These are phyloP conservation scores for Nasonia vitripennis DNA, from an alignment of 1,140 invertebrate species.

Conservation along the genomic window DNA sequence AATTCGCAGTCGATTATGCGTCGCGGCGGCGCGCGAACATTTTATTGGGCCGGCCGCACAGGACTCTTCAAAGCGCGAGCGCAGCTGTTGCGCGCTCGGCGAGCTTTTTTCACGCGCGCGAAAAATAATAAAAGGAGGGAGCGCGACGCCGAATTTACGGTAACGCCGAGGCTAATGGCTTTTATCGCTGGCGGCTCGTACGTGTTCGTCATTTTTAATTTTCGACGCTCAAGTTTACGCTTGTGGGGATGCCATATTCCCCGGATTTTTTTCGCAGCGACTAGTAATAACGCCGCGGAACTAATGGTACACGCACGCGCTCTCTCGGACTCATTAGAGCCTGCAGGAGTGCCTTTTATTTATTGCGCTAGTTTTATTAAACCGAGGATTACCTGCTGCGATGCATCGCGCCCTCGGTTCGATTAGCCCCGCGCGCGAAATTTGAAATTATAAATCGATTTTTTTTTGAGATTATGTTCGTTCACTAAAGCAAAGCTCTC, in stretches of 20 bases:
- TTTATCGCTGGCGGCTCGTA: conserved; percentile 18
- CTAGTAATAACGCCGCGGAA: too few relatives aligned
- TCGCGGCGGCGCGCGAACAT: conserved; percentile 4
- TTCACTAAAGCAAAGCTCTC: neutral
- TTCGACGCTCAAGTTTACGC: neutral
- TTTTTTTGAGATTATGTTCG: too few relatives aligned
- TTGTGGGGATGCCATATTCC: neutral
- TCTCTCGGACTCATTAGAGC: too few relatives aligned
- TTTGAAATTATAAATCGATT: too few relatives aligned
- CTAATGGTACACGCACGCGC: too few relatives aligned
- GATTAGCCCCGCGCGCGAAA: too few relatives aligned
- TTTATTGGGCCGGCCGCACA: neutral
- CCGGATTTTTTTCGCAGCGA: neutral
- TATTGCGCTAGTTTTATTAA: too few relatives aligned
- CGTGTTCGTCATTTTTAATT: conserved; percentile 45
- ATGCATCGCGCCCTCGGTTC: too few relatives aligned
- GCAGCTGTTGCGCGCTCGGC: neutral
- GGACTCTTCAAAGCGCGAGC: neutral
- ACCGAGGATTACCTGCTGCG: too few relatives aligned
- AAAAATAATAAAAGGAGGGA: conserved; percentile 12
- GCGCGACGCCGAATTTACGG: neutral
- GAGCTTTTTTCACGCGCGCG: neutral
- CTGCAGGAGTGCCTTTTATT: too few relatives aligned
- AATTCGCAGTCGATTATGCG: conserved; percentile 63
- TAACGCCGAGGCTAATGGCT: conserved; percentile 20